Conservation (phyloP, 2,113 vertebrate species). For the Myxocyprinus asiaticus region DNA sequence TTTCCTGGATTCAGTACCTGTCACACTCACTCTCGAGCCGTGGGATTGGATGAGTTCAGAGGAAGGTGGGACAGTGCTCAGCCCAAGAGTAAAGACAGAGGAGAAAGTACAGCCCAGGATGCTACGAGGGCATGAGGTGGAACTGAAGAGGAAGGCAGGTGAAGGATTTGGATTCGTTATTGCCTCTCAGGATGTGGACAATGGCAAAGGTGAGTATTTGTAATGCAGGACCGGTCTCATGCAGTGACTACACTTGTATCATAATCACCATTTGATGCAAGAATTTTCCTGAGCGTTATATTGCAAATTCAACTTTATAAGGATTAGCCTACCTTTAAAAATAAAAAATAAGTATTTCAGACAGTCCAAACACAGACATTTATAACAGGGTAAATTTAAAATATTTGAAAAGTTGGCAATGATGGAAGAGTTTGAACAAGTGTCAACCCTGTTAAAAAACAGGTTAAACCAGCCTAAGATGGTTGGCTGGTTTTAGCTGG, state of each 20-base stretch:
- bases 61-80: constrained; percentile 61
- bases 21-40: constrained; percentile 75
- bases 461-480: too few relatives aligned
- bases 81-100: constrained; percentile 43
- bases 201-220: constrained; percentile 65
- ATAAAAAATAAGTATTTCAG: too few relatives aligned
- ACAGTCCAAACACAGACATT: too few relatives aligned
- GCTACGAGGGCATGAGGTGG: constrained; percentile 66
- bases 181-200: constrained; percentile 72
- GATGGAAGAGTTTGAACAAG: too few relatives aligned
- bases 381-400: too few relatives aligned
- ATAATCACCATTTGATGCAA: neutral
- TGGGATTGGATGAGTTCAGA: constrained; percentile 70
- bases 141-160: constrained; percentile 69
- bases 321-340: too few relatives aligned
- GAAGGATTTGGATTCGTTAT: constrained; percentile 81
- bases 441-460: too few relatives aligned
- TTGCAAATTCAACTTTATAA: too few relatives aligned
- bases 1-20: constrained; percentile 78
- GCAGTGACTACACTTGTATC: neutral
- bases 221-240: neutral
- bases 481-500: too few relatives aligned
- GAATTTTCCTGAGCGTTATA: too few relatives aligned
- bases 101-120: constrained; percentile 35
- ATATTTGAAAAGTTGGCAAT: too few relatives aligned